A percentile compares a stretch with the other conserved stretches of the same genome.
Evolutionary conservation across 2,888 invertebrate species (phyloP).

Genomic region (Dynastes maya): DNA sequence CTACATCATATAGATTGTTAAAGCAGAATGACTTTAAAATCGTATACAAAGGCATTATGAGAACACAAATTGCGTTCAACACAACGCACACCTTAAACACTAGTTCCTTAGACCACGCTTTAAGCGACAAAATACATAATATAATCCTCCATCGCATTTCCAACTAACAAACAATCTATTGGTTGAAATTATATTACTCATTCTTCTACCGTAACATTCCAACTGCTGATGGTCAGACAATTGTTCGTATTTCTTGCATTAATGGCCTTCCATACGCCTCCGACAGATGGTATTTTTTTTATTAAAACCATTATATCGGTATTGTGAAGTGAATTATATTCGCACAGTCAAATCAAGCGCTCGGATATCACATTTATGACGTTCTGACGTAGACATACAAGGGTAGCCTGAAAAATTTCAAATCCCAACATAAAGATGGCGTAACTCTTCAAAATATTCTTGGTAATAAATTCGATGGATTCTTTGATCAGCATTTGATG

Average conservation of each 20-base stretch:
- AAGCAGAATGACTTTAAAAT: neutral
- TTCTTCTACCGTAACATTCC: slow-evolving; percentile 17
- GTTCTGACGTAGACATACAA: neutral
- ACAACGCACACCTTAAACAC: slow-evolving; percentile 5
- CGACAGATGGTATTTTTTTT: slow-evolving; percentile 20
- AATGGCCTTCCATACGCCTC: slow-evolving; percentile 22
- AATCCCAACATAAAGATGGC: no score
- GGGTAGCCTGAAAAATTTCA: no score
- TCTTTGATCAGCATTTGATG: no score
- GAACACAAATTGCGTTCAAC: slow-evolving; percentile 1
- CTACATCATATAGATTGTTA: neutral
- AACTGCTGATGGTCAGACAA: slow-evolving; percentile 30
- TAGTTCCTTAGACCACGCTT: neutral
- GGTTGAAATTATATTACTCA: slow-evolving; percentile 24
- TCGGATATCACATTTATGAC: slow-evolving; percentile 3
- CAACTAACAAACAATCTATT: slow-evolving; percentile 3
- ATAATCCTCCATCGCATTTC: neutral
- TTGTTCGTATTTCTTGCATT: slow-evolving; percentile 41
- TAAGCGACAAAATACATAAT: slow-evolving; percentile 9
- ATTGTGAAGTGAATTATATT: slow-evolving; percentile 9
- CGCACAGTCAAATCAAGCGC: slow-evolving; percentile 9
- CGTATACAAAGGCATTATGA: neutral
- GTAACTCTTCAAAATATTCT: no score
- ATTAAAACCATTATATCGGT: slow-evolving; percentile 10
- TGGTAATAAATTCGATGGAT: no score